A percentile compares a stretch with the other conserved stretches of the same genome.
Conservation (phyloP, 2,113 vertebrate genomes). For the Psophia crepitans region DNA sequence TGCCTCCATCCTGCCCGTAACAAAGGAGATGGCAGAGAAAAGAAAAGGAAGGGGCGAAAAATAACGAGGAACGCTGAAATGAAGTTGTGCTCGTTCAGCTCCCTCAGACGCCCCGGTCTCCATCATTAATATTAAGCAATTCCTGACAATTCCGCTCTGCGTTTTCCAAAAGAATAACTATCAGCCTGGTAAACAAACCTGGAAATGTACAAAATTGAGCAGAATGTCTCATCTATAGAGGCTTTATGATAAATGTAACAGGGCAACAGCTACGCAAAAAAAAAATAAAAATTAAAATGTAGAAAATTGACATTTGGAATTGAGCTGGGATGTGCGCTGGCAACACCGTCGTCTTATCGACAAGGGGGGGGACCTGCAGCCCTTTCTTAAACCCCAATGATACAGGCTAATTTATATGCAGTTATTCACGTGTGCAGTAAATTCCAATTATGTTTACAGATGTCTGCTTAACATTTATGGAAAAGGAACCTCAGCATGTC, state of each 20-base stretch:
- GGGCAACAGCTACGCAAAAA: neutral
- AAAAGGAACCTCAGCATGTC: slow-evolving; percentile 58
- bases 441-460: slow-evolving; percentile 90
- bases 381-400: slow-evolving; percentile 9
- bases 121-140: neutral
- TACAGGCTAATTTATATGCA: slow-evolving; percentile 82
- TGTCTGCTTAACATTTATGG: slow-evolving; percentile 85
- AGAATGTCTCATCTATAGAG: neutral
- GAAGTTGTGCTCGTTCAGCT: neutral
- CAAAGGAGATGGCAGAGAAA: neutral
- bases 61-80: neutral
- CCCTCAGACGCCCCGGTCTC: neutral
- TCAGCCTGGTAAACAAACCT: slow-evolving; percentile 5
- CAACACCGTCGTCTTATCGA: neutral
- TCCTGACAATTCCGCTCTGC: neutral
- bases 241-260: slow-evolving; percentile 17
- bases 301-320: slow-evolving; percentile 57
- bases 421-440: slow-evolving; percentile 89
- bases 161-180: neutral
- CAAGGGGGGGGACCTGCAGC: slow-evolving; percentile 13
- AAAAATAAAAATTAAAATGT: neutral
- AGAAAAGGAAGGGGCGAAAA: neutral
- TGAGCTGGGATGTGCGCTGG: neutral
- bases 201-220: neutral
- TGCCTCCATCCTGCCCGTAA: neutral